Evolutionary conservation across 2,888 invertebrate genomes (phyloP).

Genomic region (Glaucopsyche alexis): DNA sequence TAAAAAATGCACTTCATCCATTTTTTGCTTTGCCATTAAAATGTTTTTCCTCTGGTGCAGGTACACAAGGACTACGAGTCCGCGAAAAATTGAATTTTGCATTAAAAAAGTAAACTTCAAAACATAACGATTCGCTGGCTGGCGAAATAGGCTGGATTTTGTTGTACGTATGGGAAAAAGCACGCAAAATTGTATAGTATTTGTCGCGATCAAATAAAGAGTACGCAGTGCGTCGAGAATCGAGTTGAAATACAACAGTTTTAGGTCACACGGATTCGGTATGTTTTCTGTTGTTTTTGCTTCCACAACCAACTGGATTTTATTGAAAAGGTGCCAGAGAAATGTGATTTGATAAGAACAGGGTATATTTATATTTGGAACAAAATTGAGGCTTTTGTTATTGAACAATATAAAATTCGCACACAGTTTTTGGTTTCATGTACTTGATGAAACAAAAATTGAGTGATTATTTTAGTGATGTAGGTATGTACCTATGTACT

Average conservation of each 20-base stretch:
- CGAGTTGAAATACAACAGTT: slow-evolving; percentile 13
- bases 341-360: slow-evolving; percentile 20
- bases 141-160: slow-evolving; percentile 56
- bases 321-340: slow-evolving; percentile 21
- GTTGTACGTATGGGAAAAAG: slow-evolving; percentile 41
- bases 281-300: slow-evolving; percentile 27
- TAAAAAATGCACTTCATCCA: neutral
- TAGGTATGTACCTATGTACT: too few relatives aligned
- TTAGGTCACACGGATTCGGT: slow-evolving; percentile 23
- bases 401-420: neutral
- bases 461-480: too few relatives aligned
- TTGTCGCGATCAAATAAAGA: neutral
- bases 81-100: slow-evolving; percentile 44
- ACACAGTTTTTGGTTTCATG: neutral
- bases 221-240: slow-evolving; percentile 25
- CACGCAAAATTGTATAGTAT: slow-evolving; percentile 30
- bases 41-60: slow-evolving; percentile 33
- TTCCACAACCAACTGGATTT: slow-evolving; percentile 14
- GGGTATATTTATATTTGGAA: neutral
- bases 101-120: slow-evolving; percentile 40
- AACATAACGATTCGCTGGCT: slow-evolving; percentile 52
- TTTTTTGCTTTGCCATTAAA: slow-evolving; percentile 33
- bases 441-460: too few relatives aligned
- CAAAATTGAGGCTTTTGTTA: neutral
- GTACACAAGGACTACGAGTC: slow-evolving; percentile 31